Evolutionary conservation across 2,113 vertebrate genomes (phyloP), one percentile per base, ranked within the genome.

Genomic region (Bettongia penicillata): DNA sequence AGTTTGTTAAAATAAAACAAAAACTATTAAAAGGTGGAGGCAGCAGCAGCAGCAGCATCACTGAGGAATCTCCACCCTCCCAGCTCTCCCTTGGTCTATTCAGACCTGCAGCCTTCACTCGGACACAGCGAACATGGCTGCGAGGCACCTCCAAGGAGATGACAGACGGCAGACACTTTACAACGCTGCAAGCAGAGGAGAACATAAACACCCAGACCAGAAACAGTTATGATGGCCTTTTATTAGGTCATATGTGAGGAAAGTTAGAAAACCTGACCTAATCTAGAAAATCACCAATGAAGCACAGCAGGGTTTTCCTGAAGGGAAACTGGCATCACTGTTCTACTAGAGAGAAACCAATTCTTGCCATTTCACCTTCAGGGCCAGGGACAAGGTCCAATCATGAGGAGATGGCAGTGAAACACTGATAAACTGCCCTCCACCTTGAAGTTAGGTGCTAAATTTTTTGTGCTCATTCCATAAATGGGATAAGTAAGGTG

Each of bases 1-100:
- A 43, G 68, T 22, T 22, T 19, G 8, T 84, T n/a, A 84, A 43
- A 92, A 91, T 12, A 96, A 94, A 96, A 16, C 68, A 23, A 93
- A 95, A 55, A 23, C 19, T n/a, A 95, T 12, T 43, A 90, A n/a
- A 90, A 53, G 2, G 51, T 43, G 19, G 48, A n/a, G n/a, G 48
- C 48, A 48, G 51, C 49, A 24, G 48, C 92, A 90, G 6, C 37
- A 43, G n/a, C n/a, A 43, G n/a, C 6, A 2, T 84, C 37, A 84
- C 68, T 7, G n/a, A 68, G 7, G 26, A 51, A 31, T 31, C 91
- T 61, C 93, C 51, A 0, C 28, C 90, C 90, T n/a, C 51, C 48
- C 52, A 24, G 25, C 53, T 93, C 26, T 53, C 47, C n/a, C 51
- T 95, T 51, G 19, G 55, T 37, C 94, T 19, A 26, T 9, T 50